Evolutionary conservation across 2,888 invertebrate species (phyloP), one percentile per base, ranked within the genome.

Genomic region (Clunio marinus): DNA sequence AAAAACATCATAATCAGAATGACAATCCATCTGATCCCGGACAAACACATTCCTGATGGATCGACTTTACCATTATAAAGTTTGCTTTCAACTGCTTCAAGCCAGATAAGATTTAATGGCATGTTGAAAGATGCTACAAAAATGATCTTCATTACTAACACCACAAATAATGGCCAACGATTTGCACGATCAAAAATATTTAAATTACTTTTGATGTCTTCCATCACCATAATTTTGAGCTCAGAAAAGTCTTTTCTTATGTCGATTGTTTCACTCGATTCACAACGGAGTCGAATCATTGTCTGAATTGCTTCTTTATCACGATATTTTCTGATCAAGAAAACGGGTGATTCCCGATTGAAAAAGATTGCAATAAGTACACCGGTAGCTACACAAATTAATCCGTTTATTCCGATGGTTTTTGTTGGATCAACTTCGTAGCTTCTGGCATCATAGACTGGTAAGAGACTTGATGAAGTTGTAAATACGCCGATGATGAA

Each of bases 301-400:
- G 28, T 62, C 10, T 13, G 22, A 27, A 70, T 35, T 5, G 70
- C 70, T n/a, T 70, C 69, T 25, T 69, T n/a, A 25, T 69, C 55
- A 17, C 28, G 24, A 7, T 57, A 25, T 17, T 59, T 55, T 22
- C 25, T 15, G 15, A 68, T 62, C 15, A 68, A 58, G 60, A 32
- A 69, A 1, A 69, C 37, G 2, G 70, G 69, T 7, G 70, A 70
- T 68, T 71, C 71, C 17, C 32, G 62, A 27, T 41, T 32, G 17
- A 69, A 63, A 24, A 69, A 67, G 5, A 35, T 28, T 32, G 58
- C 58, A 13, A 58, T 10, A 1, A 70, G 5, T 8, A 69, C 22
- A 10, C 68, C 69, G 10, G 68, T 15, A 1, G 65, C n/a, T 5
- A 68, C 32, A 15, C 35, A 69, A 15, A 69, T 58, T 46, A 69